Evolutionary conservation across 2,113 vertebrate genomes (phyloP).

Genomic region (Camelus dromedarius): DNA sequence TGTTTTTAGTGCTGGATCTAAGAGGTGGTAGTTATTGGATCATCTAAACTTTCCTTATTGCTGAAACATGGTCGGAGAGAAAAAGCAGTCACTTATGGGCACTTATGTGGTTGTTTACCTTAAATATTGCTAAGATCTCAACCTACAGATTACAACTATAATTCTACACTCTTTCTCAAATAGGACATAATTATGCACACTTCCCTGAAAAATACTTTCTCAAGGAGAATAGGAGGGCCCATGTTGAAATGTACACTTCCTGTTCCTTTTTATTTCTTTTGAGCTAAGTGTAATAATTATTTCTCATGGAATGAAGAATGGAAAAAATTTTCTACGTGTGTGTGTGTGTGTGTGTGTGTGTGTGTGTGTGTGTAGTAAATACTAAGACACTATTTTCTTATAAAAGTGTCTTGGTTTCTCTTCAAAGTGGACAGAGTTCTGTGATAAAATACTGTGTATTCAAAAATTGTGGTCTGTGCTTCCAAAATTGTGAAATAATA

Average conservation of each 20-base stretch:
- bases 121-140: not conserved
- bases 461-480: too few species aligned
- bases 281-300: not conserved
- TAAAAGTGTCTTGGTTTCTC: not conserved
- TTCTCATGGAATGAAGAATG: not conserved
- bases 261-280: not conserved
- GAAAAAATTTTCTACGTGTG: not conserved
- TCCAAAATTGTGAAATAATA: not conserved
- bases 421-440: not conserved
- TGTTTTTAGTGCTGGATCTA: not conserved
- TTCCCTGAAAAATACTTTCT: not conserved
- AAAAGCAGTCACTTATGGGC: not conserved
- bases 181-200: not conserved
- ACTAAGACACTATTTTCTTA: not conserved
- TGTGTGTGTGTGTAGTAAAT: not conserved
- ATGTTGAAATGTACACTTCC: not conserved
- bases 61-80: not conserved
- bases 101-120: not conserved
- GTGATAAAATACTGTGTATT: not conserved
- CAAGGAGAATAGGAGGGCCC: not conserved
- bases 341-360: accelerated
- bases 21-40: not conserved
- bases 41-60: not conserved
- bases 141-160: not conserved
- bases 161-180: not conserved